phyloP scores from a whole-genome alignment of 1,140 invertebrate genomes.

The Leptinotarsa undecemlineata region DNA sequence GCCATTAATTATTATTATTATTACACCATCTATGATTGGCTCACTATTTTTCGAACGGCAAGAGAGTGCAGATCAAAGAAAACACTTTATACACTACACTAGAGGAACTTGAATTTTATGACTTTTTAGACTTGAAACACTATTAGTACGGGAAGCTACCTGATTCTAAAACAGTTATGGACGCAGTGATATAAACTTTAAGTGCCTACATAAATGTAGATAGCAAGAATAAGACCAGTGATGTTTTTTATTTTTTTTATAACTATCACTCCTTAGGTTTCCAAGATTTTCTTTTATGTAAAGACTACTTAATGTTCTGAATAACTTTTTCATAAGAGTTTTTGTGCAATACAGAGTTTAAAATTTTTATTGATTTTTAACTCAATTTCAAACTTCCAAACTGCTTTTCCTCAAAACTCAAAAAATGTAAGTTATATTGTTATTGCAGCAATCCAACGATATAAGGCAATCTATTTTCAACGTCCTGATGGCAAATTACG shows the following conservation, averaged over 20 bases:
- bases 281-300: neutral
- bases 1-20: too few species aligned
- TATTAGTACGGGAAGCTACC: too few species aligned
- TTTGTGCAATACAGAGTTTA: neutral
- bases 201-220: neutral
- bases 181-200: neutral
- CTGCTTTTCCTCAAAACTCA: neutral
- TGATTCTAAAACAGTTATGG: too few species aligned
- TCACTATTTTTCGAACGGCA: conserved; percentile 25
- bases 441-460: neutral
- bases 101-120: conserved; percentile 26
- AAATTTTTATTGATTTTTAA: neutral
- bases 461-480: neutral
- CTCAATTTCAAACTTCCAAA: neutral
- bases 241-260: neutral
- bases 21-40: conserved; percentile 17
- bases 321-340: neutral
- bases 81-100: conserved; percentile 13
- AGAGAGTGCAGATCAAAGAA: conserved; percentile 16
- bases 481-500: too few species aligned
- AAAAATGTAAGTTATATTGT: neutral
- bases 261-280: neutral
- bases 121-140: neutral
- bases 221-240: neutral
- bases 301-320: neutral